These are phyloP conservation scores for Pseudopipra pipra DNA, from an alignment of 2,113 vertebrate species.

Conservation along the genomic window DNA sequence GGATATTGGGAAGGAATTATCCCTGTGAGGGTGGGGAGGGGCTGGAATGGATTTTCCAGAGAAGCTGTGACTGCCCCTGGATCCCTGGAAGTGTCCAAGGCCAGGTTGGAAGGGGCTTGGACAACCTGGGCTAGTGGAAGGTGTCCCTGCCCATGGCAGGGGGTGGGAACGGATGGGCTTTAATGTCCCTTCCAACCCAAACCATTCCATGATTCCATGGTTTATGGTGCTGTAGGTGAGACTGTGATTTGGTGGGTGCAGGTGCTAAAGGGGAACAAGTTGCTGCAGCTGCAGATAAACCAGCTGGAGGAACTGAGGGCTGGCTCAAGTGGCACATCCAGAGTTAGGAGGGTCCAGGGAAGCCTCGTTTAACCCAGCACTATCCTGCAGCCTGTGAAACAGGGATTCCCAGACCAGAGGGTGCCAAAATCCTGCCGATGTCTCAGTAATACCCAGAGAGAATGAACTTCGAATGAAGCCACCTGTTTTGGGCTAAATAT, in stretches of 20 bases:
- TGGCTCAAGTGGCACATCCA: background rate
- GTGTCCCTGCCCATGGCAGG: background rate
- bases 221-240: background rate
- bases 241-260: background rate
- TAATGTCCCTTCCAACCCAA: background rate
- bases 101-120: background rate
- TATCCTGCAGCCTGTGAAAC: background rate
- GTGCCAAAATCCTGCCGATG: background rate
- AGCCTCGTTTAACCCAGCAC: background rate
- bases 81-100: background rate
- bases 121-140: fast-evolving
- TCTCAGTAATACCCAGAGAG: background rate
- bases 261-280: background rate
- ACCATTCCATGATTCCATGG: background rate
- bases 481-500: background rate
- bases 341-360: background rate
- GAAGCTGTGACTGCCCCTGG: background rate
- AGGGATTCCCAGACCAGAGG: background rate
- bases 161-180: background rate
- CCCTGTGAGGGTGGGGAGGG: too few relatives aligned
- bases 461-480: background rate
- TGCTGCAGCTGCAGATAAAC: background rate
- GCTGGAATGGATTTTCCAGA: background rate
- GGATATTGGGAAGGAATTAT: background rate
- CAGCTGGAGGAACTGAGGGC: background rate